Evolutionary conservation across 2,797 vertebrate species (phyloP).

Genomic region (Scolopax rusticola): DNA sequence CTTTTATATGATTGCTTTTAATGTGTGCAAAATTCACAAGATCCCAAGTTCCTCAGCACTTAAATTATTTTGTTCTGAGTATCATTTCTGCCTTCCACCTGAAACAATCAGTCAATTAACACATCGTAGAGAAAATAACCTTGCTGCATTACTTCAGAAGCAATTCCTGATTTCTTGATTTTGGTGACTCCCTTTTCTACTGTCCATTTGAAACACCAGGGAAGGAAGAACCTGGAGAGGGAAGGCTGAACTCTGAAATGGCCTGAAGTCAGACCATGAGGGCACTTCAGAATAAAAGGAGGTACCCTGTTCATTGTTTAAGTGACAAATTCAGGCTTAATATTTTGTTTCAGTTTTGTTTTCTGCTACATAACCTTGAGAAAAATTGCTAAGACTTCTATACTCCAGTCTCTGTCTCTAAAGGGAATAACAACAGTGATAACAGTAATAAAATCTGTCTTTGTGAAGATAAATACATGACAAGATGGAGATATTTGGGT

Average conservation of each 20-base stretch:
- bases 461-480: background rate
- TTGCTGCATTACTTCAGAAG: background rate
- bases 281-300: background rate
- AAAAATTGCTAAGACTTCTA: background rate
- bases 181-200: background rate
- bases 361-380: background rate
- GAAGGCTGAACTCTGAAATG: background rate
- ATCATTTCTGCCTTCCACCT: background rate
- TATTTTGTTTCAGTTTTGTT: background rate
- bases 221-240: background rate
- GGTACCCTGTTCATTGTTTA: background rate
- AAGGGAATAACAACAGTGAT: background rate
- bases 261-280: background rate
- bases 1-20: background rate
- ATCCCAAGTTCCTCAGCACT: background rate
- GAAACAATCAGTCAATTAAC: background rate
- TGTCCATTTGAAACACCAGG: background rate
- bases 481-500: background rate
- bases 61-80: rapidly evolving
- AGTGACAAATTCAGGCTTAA: background rate
- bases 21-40: background rate
- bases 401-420: background rate
- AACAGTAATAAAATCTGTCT: background rate
- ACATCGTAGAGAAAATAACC: background rate
- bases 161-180: background rate